These are phyloP conservation scores for Mus minutoides DNA, from an alignment of 2,797 vertebrate genomes.

Conservation along the genomic window DNA sequence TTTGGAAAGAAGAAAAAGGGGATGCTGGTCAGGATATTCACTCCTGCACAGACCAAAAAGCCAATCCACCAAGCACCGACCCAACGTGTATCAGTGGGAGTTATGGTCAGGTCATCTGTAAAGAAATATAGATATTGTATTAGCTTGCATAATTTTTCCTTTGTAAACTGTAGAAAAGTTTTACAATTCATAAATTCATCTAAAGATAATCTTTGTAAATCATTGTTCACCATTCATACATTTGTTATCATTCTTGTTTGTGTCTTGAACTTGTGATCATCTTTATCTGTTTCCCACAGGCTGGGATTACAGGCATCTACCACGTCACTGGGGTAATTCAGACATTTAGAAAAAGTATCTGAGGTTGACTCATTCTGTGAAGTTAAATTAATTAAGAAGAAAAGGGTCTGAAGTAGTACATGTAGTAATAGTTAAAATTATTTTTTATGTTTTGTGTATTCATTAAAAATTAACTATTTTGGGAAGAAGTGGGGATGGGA, in stretches of 20 bases:
- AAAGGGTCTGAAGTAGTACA: not conserved
- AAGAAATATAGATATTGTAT: slow-evolving; percentile 44
- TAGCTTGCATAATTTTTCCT: slow-evolving; percentile 29
- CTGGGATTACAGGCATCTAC: not conserved
- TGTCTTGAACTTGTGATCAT: not conserved
- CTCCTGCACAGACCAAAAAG: slow-evolving; percentile 89
- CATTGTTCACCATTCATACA: not conserved
- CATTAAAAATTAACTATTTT: not conserved
- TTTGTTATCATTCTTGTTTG: not conserved
- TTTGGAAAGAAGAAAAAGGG: slow-evolving; percentile 93
- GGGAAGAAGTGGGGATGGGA: not conserved
- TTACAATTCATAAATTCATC: not conserved
- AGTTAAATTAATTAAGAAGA: not conserved
- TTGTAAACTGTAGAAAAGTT: not conserved
- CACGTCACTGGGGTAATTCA: not conserved
- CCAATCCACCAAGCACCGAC: slow-evolving; percentile 95
- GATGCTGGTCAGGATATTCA: slow-evolving; percentile 88
- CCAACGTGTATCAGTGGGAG: slow-evolving; percentile 91
- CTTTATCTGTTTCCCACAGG: not conserved
- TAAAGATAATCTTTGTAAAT: not conserved
- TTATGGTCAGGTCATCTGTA: slow-evolving; percentile 91
- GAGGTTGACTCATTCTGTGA: not conserved
- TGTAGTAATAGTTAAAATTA: not conserved
- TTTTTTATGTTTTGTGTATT: not conserved
- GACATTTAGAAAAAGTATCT: not conserved